Evolutionary conservation across 2,113 vertebrate species (phyloP), one percentile per base, ranked within the genome.

Genomic region (Scophthalmus maximus): DNA sequence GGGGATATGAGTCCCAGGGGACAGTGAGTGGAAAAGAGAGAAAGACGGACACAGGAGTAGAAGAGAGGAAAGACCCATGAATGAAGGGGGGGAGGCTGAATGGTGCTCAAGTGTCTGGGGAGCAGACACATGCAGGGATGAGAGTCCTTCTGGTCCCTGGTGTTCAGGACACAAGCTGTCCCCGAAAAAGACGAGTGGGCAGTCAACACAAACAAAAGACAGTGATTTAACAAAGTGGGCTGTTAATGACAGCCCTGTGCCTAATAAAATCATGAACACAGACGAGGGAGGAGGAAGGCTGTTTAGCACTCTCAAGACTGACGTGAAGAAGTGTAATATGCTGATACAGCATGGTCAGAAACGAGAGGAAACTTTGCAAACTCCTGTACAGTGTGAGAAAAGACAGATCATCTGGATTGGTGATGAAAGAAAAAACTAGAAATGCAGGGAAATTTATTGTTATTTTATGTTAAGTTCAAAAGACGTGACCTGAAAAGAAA

Each of bases 201-300:
- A 71, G 81, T 77, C 64, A 58, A 46, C 77, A 79, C 79, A 87
- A 85, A 90, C 86, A 88, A 88, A 86, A 90, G 87, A 71, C 66
- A 87, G 87, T 82, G 83, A 90, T 92, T 94, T 88, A 93, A 90
- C 85, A 85, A 91, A 92, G 88, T 90, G 85, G 77, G 86, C 83
- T 91, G 91, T 86, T 88, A 88, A 90, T 90, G 87, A 91, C 73
- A 58, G 68, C 27, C 30, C 63, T 27, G 65, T 53, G 82, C 79
- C 81, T 86, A 74, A 89, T 89, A 82, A 88, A 86, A 80, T 55
- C 71, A 73, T 73, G 53, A 87, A 79, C 52, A 74, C 64, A 67
- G 59, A 58, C 26, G 4, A 60, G 73, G 63, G 70, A 72, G 73
- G 79, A 76, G 70, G 68, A 10, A 72, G 59, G 51, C 57, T 47